phyloP scores from a whole-genome alignment of 2,113 vertebrate species.

The Myotis yumanensis region DNA sequence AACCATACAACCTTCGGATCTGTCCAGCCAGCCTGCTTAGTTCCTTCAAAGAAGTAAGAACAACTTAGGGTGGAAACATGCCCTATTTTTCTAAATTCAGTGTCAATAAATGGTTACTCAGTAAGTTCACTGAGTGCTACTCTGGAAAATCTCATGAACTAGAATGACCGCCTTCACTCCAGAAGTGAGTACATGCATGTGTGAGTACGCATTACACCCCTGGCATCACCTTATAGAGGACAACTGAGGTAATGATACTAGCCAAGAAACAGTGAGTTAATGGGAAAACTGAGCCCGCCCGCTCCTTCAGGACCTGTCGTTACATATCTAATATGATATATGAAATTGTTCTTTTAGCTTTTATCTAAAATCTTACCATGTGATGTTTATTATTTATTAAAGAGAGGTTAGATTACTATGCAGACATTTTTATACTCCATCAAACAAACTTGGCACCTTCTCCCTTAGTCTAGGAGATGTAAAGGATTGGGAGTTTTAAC shows the following conservation, averaged over 20 bases:
- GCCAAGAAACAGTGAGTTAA: not conserved
- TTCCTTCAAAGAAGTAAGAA: constrained; percentile 85
- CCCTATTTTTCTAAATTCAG: not conserved
- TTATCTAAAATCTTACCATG: constrained; percentile 32
- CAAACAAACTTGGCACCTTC: not conserved
- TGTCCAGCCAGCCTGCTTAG: constrained; percentile 91
- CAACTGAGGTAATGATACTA: not conserved
- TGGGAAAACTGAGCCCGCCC: not conserved
- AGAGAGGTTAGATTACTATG: not conserved
- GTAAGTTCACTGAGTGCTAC: not conserved
- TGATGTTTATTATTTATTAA: not conserved
- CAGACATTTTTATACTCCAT: not conserved
- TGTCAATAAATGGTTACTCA: not conserved
- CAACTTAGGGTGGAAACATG: not conserved
- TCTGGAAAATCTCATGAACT: not conserved
- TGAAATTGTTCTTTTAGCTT: not conserved
- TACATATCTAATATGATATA: not conserved
- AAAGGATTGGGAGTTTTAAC: constrained; percentile 7
- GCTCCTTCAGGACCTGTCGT: not conserved
- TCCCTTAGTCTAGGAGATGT: not conserved
- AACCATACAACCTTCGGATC: constrained; percentile 93
- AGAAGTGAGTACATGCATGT: not conserved
- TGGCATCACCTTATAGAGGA: not conserved
- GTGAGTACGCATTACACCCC: accelerated
- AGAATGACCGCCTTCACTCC: not conserved